phyloP scores from a whole-genome alignment of 92 coral and sea anemone species.

The Actinernus sp. region DNA sequence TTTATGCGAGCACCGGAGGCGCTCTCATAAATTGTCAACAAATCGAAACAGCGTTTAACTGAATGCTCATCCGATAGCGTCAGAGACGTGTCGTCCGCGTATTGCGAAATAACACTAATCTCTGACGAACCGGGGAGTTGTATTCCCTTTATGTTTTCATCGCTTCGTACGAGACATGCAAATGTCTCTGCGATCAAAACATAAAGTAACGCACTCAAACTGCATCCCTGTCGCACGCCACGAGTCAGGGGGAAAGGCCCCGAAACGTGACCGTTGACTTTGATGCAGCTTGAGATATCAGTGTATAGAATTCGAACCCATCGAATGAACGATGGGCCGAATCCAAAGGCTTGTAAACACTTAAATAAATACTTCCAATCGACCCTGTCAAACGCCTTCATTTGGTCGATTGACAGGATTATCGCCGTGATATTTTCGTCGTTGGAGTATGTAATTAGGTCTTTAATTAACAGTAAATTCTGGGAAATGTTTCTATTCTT shows the following conservation, averaged over 20 bases:
- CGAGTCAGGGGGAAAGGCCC: background rate
- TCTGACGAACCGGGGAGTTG: background rate
- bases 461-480: constrained; percentile 2
- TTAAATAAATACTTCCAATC: constrained; percentile 9
- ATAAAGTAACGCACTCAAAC: constrained; percentile 14
- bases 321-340: constrained; percentile 38
- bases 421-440: constrained; percentile 6
- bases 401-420: constrained; percentile 21
- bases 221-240: constrained; percentile 36
- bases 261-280: constrained; percentile 7
- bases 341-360: constrained; percentile 6
- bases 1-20: constrained; percentile 19
- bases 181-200: constrained; percentile 23
- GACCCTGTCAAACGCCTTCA: constrained; percentile 28
- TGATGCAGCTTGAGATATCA: constrained; percentile 14
- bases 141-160: background rate
- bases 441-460: background rate
- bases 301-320: constrained; percentile 33
- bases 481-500: constrained; percentile 7
- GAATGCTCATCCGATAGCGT: background rate
- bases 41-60: background rate
- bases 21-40: background rate
- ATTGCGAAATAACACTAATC: background rate
- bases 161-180: background rate
- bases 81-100: constrained; percentile 27